These are phyloP conservation scores for Glandiceps talaboti DNA, from an alignment of 53 echinoderm and acorn worm genomes.

Conservation along the genomic window DNA sequence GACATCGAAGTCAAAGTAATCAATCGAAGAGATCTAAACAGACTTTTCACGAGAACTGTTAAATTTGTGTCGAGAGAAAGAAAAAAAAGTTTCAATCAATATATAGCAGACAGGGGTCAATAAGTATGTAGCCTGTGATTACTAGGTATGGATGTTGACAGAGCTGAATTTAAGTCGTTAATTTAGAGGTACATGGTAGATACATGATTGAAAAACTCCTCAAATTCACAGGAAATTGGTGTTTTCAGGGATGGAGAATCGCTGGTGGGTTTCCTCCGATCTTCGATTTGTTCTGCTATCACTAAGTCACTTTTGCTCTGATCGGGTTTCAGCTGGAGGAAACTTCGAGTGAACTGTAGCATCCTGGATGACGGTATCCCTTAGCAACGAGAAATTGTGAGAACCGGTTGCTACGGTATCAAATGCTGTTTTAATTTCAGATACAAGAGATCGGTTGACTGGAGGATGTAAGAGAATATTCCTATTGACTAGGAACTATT, in stretches of 20 bases:
- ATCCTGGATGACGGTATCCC: background rate
- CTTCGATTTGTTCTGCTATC: background rate
- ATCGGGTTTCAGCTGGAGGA: background rate
- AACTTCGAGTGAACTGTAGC: background rate
- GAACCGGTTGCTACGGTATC: background rate
- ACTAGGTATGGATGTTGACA: background rate
- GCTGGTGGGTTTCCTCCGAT: background rate
- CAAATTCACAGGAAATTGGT: background rate
- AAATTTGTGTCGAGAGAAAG: background rate
- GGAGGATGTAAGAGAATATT: background rate
- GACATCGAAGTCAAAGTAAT: background rate
- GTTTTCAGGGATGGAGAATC: background rate
- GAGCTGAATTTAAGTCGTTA: background rate
- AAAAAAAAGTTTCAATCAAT: background rate
- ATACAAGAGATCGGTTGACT: background rate
- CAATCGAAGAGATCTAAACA: background rate
- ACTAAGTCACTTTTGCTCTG: background rate
- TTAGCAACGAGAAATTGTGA: background rate
- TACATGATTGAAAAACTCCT: background rate
- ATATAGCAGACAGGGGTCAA: background rate
- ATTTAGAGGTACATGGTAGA: background rate
- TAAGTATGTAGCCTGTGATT: background rate
- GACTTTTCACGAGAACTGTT: background rate
- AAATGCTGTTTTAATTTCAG: background rate
- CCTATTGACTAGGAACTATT: background rate